Conservation (phyloP, 2,888 invertebrate species). For the Amphipoea oculea region DNA sequence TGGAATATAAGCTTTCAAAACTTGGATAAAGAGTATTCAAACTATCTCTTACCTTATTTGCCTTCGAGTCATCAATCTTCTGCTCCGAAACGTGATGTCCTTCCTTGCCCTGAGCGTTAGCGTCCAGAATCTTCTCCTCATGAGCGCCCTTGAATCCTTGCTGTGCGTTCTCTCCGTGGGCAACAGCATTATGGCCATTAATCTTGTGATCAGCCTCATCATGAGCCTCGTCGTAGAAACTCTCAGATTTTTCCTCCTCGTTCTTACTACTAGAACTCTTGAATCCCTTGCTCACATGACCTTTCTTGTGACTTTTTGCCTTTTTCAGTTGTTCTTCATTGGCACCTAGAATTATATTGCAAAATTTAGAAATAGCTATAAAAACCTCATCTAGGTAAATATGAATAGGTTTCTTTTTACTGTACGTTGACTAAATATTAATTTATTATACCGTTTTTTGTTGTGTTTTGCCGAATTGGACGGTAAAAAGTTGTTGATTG, state of each 20-base stretch:
- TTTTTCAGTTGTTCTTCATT: conserved; percentile 90
- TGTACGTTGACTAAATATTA: conserved; percentile 46
- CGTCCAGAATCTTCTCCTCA: conserved; percentile 90
- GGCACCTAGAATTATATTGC: conserved; percentile 77
- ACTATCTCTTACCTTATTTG: conserved; percentile 85
- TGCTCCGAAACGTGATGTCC: conserved; percentile 91
- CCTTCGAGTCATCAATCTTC: conserved; percentile 90
- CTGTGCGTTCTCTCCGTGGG: conserved; percentile 90
- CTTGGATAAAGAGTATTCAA: background rate
- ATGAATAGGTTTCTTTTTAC: conserved; percentile 48
- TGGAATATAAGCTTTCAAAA: background rate
- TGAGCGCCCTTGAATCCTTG: conserved; percentile 91
- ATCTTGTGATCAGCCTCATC: conserved; percentile 91
- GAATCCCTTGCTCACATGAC: conserved; percentile 92
- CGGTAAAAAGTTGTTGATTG: conserved; percentile 59
- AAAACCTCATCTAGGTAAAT: conserved; percentile 44
- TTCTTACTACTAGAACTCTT: conserved; percentile 92
- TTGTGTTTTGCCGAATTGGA: conserved; percentile 33
- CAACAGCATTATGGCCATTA: conserved; percentile 90
- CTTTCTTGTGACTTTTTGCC: conserved; percentile 91
- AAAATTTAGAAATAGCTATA: conserved; percentile 22
- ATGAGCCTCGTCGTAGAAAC: conserved; percentile 92
- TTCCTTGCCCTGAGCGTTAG: conserved; percentile 90
- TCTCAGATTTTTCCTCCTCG: conserved; percentile 92
- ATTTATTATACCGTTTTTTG: conserved; percentile 58